These are phyloP conservation scores for Tenthredo livida DNA, from an alignment of 2,888 invertebrate species.

Conservation along the genomic window DNA sequence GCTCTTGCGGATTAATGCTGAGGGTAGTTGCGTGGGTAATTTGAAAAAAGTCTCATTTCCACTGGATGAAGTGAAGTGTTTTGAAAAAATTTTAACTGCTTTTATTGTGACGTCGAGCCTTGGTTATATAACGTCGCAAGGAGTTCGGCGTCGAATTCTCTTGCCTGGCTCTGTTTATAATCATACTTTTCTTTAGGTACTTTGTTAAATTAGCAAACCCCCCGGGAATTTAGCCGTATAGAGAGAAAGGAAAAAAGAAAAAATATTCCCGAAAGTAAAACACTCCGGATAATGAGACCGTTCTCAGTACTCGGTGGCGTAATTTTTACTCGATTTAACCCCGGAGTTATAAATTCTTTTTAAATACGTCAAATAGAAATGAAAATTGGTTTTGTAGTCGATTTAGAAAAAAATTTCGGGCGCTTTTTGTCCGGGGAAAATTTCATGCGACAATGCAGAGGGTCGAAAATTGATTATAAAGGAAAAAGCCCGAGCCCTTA, in stretches of 20 bases:
- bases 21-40: background rate
- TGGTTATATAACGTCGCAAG: background rate
- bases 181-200: background rate
- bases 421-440: background rate
- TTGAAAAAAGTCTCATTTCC: background rate
- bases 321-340: background rate
- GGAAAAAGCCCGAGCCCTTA: background rate
- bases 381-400: background rate
- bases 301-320: background rate
- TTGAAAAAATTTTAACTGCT: slow-evolving; percentile 9
- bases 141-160: slow-evolving; percentile 1
- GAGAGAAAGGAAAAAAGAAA: background rate
- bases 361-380: background rate
- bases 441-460: background rate
- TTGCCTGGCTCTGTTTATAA: background rate
- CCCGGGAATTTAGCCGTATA: background rate
- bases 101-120: background rate
- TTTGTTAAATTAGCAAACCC: background rate
- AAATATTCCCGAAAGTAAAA: background rate
- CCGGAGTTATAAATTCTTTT: background rate
- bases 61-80: background rate
- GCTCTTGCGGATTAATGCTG: background rate
- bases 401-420: background rate
- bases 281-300: slow-evolving; percentile 1
- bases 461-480: background rate